Base-by-base conservation (phyloP, 2,888 invertebrate species). In the Sesamia inferens region DNA sequence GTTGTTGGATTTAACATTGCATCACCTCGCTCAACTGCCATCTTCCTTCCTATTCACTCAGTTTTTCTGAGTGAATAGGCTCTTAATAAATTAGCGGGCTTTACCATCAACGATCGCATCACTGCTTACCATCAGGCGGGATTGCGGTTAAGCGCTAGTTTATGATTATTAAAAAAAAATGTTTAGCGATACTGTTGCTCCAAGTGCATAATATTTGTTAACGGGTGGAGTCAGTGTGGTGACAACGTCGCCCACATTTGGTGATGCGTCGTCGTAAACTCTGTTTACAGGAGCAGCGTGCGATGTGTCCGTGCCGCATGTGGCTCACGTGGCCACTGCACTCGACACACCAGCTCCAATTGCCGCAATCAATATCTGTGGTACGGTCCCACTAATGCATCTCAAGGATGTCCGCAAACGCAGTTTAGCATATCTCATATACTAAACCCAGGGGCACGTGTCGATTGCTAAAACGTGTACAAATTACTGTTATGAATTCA, bases 401-500 rank as follows among this genome's bases (percentile, higher is more conserved):
- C 88, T 90, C 89, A 89, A 92, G 89, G 89, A 90, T 89, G 81
- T 85, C 71, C 64, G 75, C 79, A 78, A 79, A 74, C 74, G 78
- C 79, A 71, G 75, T 54, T 54, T n/a, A 54, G 10, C 51, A 54
- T 54, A n/a, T 54, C 51, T 54, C n/a, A 55, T 67, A 73, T 80
- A 73, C 75, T 78, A 83, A 80, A 81, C 69, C 76, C 76, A 82
- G 70, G 68, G 70, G 80, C 84, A 85, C 85, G 87, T 88, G 88
- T 79, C 85, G 80, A 88, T 87, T 87, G 90, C 88, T 90, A 84
- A 92, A 92, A 85, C 80, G 81, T 86, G 90, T 91, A 88, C 82
- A 89, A 90, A 92, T 89, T 82, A 82, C 78, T 85, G 88, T 88
- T 89, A 90, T 89, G 88, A 90, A 92, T 92, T 90, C 88, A 88